phyloP scores from a whole-genome alignment of 2,888 invertebrate species.

The Caenorhabditis afra region DNA sequence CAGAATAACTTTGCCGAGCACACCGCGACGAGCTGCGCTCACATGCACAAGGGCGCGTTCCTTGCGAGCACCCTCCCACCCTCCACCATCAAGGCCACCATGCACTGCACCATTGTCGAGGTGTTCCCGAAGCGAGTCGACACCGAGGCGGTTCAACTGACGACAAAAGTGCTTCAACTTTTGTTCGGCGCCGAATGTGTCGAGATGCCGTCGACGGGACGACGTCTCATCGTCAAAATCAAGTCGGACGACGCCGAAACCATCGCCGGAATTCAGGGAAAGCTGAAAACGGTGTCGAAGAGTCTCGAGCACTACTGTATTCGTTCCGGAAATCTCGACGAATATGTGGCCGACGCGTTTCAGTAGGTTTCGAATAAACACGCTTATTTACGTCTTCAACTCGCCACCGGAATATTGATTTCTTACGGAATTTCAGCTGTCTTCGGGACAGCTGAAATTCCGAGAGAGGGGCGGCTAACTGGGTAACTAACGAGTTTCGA shows the following conservation, averaged over 20 bases:
- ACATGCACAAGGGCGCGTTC: constrained; percentile 31
- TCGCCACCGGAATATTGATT: too few species aligned
- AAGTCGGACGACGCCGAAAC: constrained; percentile 12
- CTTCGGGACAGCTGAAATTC: too few species aligned
- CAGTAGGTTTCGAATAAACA: too few species aligned
- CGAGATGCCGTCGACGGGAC: constrained; percentile 11
- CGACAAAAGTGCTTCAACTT: constrained; percentile 5
- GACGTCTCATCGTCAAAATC: constrained; percentile 4
- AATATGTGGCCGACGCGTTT: constrained; percentile 19
- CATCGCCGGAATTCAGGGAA: background rate
- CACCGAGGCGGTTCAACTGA: background rate
- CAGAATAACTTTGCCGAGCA: constrained; percentile 41
- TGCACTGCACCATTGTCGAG: constrained; percentile 23
- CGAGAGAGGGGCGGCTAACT: too few species aligned
- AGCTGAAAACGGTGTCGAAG: constrained; percentile 2
- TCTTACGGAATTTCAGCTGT: too few species aligned
- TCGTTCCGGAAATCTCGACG: constrained; percentile 34
- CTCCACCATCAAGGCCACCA: constrained; percentile 28
- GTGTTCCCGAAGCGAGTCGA: constrained; percentile 8
- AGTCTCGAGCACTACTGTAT: constrained; percentile 7
- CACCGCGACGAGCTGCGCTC: constrained; percentile 44
- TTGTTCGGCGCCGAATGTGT: background rate
- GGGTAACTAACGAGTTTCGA: too few species aligned
- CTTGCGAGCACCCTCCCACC: constrained; percentile 19
- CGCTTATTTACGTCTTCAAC: too few species aligned